Base-by-base conservation (phyloP, 2,113 vertebrate species). In the Prinia subflava region DNA sequence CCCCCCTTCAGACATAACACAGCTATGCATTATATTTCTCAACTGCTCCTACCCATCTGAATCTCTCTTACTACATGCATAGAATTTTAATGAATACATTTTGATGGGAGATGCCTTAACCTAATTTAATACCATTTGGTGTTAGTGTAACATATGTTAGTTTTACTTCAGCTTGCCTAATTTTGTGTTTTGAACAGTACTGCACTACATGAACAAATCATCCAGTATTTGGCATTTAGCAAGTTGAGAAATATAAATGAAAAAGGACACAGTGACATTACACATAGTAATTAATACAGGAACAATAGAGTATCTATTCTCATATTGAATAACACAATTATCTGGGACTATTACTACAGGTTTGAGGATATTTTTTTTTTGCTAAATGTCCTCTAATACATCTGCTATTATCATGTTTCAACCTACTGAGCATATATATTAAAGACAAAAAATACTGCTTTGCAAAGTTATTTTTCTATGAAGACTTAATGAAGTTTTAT, bases 171-270 rank as follows among this genome's bases (percentile, higher is more conserved):
- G 46, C 62, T 64, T 68, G n/a, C 4, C 11, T 87, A 81, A 47
- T n/a, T 93, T 78, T 56, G 5, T 76, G 33, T 62, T 80, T 74
- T 87, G 53, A 21, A 53, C 65, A 74, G 65, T 62, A 37, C 19
- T 71, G 33, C 31, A 39, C 49, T 22, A 23, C 9, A 22, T 35
- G 24, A 93, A 57, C 33, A 60, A 83, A 69, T 71, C 39, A 60
- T 90, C 10, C 4, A 13, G 14, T 39, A 74, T 56, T 35, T 55
- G 50, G 12, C 35, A 28, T 73, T 95, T 42, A 62, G 76, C 93
- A 89, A 90, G 80, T 75, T 95, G 95, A 96, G 96, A 96, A 97
- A 93, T 83, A 95, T 23, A 91, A 84, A 87, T 1, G 12, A 49
- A 69, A 92, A 83, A 79, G 14, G 16, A 92, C 57, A 76, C 10